Base-by-base conservation (phyloP, 2,113 vertebrate species). In the Paracanthobrama guichenoti region DNA sequence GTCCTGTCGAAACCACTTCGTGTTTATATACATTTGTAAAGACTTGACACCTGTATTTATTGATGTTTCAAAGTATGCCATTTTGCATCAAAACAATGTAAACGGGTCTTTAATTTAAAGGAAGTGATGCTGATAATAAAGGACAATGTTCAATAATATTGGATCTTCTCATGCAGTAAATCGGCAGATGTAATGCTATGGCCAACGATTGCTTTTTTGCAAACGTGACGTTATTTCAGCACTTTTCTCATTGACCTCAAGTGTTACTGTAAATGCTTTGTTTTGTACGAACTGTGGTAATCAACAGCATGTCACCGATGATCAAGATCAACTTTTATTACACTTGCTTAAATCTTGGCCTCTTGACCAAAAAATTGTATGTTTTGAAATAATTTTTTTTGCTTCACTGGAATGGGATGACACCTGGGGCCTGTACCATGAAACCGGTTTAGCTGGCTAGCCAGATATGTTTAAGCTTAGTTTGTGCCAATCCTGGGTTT, bases 41-140 rank as follows among this genome's bases (percentile, higher is more conserved):
- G 39, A 62, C 76, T 44, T 62, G 42, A 79, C 57, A 62, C 39
- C 57, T 79, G 57, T 79, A 79, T 79, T 62, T 62, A 79, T 79
- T 62, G 24, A 42, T 20, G 76, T 79, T 79, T 79, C 55, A 35
- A 35, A 35, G 4, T 44, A 26, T 44, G 55, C 22, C 55, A 26
- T 60, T 60, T 60, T 62, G 57, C 28, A 53, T 53, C 28, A 77
- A 77, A 18, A 53, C 50, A n/a, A 57, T n/a, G 6, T 77, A 57
- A 55, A 55, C 28, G 20, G 50, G 50, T 62, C 35, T 78, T 39
- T 77, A 57, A 76, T 55, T n/a, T 59, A 42, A 39, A 42, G 71
- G 28, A 74, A 18, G 26, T 18, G 13, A 24, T 62, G 76, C 14
- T 79, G 42, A 44, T 62, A 79, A 79, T 73, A 73, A 73, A 73